Evolutionary conservation across 2,797 vertebrate genomes (phyloP), one percentile per base, ranked within the genome.

Genomic region (Phyllotis vaccarum): DNA sequence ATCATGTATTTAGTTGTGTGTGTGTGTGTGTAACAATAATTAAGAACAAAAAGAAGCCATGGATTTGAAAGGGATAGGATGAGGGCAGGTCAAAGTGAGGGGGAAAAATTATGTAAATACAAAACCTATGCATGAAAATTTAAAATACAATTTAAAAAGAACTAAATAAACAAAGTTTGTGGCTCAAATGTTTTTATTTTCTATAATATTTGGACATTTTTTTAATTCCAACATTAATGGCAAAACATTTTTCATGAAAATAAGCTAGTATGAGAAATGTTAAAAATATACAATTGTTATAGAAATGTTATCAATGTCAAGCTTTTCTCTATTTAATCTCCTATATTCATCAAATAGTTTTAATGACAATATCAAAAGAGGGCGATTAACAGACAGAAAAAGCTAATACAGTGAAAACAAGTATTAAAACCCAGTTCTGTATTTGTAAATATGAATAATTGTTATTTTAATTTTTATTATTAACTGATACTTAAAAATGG

Each of bases 361-460:
- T 91, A 29, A 95, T 62, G 43, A 31, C 19, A 76, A 19, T 93
- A 91, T 90, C 64, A 86, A 88, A 74, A 60, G n/a, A 58, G 11
- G 11, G 56, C 22, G 22, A 76, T 24, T 60, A 89, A 46, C 7
- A 46, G 7, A 79, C 6, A 86, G 96, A 95, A 86, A 54, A 58
- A 7, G 75, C 7, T 89, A 79, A 76, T 7, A n/a, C 27, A 85
- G 8, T 64, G 27, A 62, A 43, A 94, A 58, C 56, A 58, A 90
- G 78, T 34, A 79, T 62, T 66, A 88, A 95, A 94, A 64, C 74
- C 54, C 92, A 88, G 6, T 10, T 94, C 89, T 94, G 10, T 94
- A 83, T 89, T 90, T 91, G 21, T 89, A 95, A 91, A 87, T 94
- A 58, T 80, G 85, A 90, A 90, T 60, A 87, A 68, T 79, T 8